Conservation (phyloP, 2,113 vertebrate genomes). For the Protomyctophum bolini region DNA sequence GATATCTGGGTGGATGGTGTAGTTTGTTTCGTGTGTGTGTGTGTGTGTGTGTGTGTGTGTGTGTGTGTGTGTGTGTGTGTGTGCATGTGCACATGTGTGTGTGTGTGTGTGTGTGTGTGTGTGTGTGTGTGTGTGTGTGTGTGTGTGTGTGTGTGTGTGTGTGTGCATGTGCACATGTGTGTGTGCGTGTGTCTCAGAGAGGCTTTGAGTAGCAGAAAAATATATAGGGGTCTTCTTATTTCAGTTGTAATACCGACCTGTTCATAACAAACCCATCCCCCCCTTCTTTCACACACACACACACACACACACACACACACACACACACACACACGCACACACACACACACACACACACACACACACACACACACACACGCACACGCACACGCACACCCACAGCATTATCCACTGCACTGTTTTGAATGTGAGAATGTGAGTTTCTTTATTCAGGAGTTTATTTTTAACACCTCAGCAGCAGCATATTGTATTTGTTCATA, state of each 20-base stretch:
- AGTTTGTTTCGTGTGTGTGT: background rate
- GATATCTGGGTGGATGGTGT: background rate
- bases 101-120: too few species aligned
- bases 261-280: too few species aligned
- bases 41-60: background rate
- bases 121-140: too few species aligned
- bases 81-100: too few species aligned
- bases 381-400: background rate
- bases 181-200: background rate
- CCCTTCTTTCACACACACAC: too few species aligned
- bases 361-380: background rate
- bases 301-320: too few species aligned
- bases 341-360: slow-evolving; percentile 2
- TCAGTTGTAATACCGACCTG: background rate
- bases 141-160: too few species aligned
- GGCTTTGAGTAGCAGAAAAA: slow-evolving; percentile 15
- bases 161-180: too few species aligned
- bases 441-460: background rate
- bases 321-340: slow-evolving; percentile 4
- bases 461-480: background rate
- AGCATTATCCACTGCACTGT: background rate
- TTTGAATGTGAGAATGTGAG: background rate
- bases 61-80: too few species aligned
- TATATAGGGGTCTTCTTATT: slow-evolving; percentile 16
- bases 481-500: background rate